These are phyloP conservation scores for Mythimna ferrago DNA, from an alignment of 2,888 invertebrate genomes.

Conservation along the genomic window DNA sequence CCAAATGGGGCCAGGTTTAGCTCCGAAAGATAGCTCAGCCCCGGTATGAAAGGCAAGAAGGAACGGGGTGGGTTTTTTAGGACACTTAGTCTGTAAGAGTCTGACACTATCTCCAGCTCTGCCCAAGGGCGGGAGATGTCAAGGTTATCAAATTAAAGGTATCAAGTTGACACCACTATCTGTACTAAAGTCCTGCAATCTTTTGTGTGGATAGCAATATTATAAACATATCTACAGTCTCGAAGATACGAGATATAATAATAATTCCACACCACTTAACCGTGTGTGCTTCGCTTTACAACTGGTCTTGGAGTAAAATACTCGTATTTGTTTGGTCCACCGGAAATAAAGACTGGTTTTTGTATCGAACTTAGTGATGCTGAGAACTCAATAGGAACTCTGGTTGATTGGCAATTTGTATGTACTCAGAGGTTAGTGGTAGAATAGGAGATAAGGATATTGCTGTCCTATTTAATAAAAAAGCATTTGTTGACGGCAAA, in stretches of 20 bases:
- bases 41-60: no score
- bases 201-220: neutral
- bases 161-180: no score
- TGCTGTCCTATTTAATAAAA: slow-evolving; percentile 4
- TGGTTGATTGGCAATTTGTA: slow-evolving; percentile 56
- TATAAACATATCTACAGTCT: neutral
- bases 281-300: slow-evolving; percentile 27
- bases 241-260: no score
- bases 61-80: no score
- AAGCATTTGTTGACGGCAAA: slow-evolving; percentile 23
- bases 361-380: slow-evolving; percentile 40
- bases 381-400: slow-evolving; percentile 54
- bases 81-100: no score
- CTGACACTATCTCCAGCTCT: no score
- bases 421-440: slow-evolving; percentile 29
- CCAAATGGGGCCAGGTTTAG: no score
- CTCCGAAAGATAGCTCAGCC: no score
- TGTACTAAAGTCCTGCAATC: no score
- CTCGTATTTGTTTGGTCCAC: slow-evolving; percentile 45
- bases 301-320: slow-evolving; percentile 34
- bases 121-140: no score
- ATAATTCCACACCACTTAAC: neutral
- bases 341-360: slow-evolving; percentile 63
- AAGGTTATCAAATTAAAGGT: no score
- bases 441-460: slow-evolving; percentile 30